These are phyloP conservation scores for Atrichornis clamosus DNA, from an alignment of 2,113 vertebrate species.

Conservation along the genomic window DNA sequence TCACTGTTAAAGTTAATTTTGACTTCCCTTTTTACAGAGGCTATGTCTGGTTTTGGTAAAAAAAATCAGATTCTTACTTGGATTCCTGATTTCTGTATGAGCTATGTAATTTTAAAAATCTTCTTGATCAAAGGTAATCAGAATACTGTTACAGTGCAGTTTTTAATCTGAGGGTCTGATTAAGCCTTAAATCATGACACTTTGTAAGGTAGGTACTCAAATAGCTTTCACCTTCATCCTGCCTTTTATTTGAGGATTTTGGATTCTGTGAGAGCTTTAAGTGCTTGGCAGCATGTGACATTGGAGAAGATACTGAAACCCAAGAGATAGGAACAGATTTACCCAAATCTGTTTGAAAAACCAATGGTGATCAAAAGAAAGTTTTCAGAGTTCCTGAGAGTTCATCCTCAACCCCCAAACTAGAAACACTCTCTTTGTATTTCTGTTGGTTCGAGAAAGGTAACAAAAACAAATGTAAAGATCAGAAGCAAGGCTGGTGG, in stretches of 20 bases:
- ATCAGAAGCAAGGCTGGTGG: not conserved
- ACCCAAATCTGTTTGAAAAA: not conserved
- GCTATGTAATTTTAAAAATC: not conserved
- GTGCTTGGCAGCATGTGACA: not conserved
- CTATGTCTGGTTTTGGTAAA: not conserved
- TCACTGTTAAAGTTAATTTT: not conserved
- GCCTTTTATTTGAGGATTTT: not conserved
- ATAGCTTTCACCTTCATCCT: not conserved
- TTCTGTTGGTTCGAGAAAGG: not conserved
- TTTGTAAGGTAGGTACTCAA: not conserved
- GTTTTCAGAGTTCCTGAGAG: not conserved
- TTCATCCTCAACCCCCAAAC: not conserved
- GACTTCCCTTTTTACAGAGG: not conserved
- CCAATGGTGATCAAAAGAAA: not conserved
- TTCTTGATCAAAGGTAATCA: not conserved
- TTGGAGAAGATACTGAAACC: not conserved
- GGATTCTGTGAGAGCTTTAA: not conserved
- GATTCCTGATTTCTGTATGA: not conserved
- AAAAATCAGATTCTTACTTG: not conserved
- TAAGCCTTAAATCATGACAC: not conserved
- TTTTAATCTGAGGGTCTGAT: not conserved
- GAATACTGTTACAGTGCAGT: not conserved
- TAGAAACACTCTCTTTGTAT: not conserved
- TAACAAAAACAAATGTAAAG: not conserved
- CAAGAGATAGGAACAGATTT: not conserved